A percentile compares a stretch with the other conserved stretches of the same genome.
Conservation (phyloP, 2,888 invertebrate species). For the Lycia hirtaria region DNA sequence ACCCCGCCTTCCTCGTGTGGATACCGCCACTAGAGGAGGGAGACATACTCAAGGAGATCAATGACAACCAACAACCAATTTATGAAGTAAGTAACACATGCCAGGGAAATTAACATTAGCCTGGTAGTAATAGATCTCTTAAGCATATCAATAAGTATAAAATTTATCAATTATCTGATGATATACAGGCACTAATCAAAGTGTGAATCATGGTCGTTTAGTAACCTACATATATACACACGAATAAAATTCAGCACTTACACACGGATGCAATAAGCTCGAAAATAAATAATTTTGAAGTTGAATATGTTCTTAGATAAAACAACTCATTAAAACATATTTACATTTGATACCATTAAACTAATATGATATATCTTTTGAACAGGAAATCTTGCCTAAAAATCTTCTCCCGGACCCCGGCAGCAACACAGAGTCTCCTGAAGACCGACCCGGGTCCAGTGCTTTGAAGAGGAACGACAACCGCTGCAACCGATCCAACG, state of each 20-base stretch:
- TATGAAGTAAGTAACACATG: slow-evolving; percentile 71
- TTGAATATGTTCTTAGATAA: too few species aligned
- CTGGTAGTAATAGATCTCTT: too few species aligned
- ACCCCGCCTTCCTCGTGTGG: slow-evolving; percentile 95
- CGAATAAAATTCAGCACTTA: too few species aligned
- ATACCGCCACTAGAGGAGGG: slow-evolving; percentile 92
- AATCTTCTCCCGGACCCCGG: slow-evolving; percentile 84
- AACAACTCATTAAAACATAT: not conserved
- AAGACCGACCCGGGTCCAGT: slow-evolving; percentile 80
- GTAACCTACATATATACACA: too few species aligned
- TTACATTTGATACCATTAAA: not conserved
- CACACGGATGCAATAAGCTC: too few species aligned
- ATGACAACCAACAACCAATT: slow-evolving; percentile 75
- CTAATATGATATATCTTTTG: slow-evolving; percentile 25
- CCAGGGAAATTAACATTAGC: too few species aligned
- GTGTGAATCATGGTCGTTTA: too few species aligned
- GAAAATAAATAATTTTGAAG: too few species aligned
- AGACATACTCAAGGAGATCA: slow-evolving; percentile 87
- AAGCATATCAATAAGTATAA: too few species aligned
- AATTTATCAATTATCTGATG: too few species aligned
- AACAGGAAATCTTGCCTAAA: slow-evolving; percentile 81
- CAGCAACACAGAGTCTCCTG: slow-evolving; percentile 89
- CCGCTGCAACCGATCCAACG: slow-evolving; percentile 65
- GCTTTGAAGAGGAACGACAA: slow-evolving; percentile 68
- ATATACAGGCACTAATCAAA: too few species aligned